phyloP scores from a whole-genome alignment of 37 sponge, comb jelly and placozoan species.

The Amphimedon queenslandica region DNA sequence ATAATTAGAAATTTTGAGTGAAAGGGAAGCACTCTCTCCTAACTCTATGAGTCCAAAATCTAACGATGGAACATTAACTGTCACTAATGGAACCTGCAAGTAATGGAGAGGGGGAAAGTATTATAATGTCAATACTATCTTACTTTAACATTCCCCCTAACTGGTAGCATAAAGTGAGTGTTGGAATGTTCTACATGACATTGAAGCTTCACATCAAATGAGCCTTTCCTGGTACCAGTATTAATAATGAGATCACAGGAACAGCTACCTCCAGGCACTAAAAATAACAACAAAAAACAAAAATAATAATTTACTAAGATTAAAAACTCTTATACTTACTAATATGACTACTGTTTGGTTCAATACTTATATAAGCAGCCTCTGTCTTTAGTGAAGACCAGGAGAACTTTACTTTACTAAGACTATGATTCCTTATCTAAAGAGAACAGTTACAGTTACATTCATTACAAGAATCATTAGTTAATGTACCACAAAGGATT shows the following conservation, averaged over 20 bases:
- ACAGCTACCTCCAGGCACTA: conserved; percentile 27
- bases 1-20: conserved; percentile 36
- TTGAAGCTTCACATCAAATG: too few species aligned
- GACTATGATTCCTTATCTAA: conserved; percentile 61
- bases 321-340: too few species aligned
- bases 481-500: conserved; percentile 19
- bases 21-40: conserved; percentile 16
- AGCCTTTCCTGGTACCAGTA: too few species aligned
- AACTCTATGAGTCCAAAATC: conserved; percentile 56
- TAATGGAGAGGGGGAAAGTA: too few species aligned
- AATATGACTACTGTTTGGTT: too few species aligned
- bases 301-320: too few species aligned
- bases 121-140: too few species aligned
- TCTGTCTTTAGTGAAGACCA: too few species aligned
- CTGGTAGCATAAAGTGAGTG: too few species aligned
- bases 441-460: not conserved
- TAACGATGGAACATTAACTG: conserved; percentile 16
- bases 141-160: conserved; percentile 31
- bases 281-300: too few species aligned
- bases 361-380: too few species aligned
- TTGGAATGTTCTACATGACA: too few species aligned
- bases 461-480: not conserved
- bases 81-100: conserved; percentile 43
- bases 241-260: conserved; percentile 33
- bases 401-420: conserved; percentile 23